Percentiles rank a stretch among this genome's conserved stretches.
Evolutionary conservation across 2,888 invertebrate genomes (phyloP).

Genomic region (Julus scanicus): DNA sequence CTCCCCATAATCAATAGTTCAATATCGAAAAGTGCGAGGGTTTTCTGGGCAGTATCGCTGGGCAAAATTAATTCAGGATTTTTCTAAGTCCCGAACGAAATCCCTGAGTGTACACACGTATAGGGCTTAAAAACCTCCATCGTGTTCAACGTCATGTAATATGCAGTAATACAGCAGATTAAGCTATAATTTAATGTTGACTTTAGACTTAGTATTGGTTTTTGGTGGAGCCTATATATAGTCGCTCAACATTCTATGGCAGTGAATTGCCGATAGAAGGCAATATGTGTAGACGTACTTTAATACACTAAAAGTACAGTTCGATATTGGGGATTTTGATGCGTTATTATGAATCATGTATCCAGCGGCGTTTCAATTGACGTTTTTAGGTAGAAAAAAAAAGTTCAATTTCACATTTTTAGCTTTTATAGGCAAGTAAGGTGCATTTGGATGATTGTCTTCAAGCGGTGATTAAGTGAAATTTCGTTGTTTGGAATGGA

Average conservation of each 20-base stretch:
- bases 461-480: too few relatives aligned
- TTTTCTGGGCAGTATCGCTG: not conserved
- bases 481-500: too few relatives aligned
- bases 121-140: slow-evolving; percentile 13
- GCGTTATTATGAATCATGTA: not conserved
- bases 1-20: slow-evolving; percentile 22
- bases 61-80: slow-evolving; percentile 23
- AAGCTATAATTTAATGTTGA: slow-evolving; percentile 42
- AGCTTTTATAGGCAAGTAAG: too few relatives aligned
- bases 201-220: slow-evolving; percentile 38
- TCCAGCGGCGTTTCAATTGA: not conserved
- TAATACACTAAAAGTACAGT: not conserved
- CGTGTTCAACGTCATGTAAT: slow-evolving; percentile 35
- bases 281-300: not conserved
- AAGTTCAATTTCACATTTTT: too few relatives aligned
- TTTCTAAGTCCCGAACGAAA: not conserved
- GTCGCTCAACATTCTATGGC: not conserved
- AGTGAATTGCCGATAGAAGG: not conserved
- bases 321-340: slow-evolving; percentile 3
- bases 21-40: slow-evolving; percentile 10
- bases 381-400: not conserved
- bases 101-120: not conserved
- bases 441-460: too few relatives aligned
- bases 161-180: slow-evolving; percentile 30
- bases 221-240: not conserved